Conservation (phyloP, 2,888 invertebrate species). For the Muscina levida region DNA sequence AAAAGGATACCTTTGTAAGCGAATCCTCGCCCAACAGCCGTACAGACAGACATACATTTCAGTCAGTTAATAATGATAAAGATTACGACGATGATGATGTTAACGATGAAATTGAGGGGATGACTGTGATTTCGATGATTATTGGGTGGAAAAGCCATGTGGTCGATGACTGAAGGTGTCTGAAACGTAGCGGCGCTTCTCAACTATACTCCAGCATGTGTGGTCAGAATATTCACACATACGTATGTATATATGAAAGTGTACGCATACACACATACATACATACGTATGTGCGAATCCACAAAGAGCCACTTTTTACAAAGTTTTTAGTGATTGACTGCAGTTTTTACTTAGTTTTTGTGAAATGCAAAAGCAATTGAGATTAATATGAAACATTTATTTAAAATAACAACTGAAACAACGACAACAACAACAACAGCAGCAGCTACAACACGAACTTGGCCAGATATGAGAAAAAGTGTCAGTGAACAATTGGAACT, state of each 20-base stretch:
- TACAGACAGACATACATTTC: constrained; percentile 20
- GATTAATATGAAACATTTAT: constrained; percentile 64
- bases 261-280: neutral
- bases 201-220: constrained; percentile 10
- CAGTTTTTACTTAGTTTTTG: constrained; percentile 61
- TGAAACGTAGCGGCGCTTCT: constrained; percentile 70
- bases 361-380: constrained; percentile 64
- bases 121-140: neutral
- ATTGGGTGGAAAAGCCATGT: constrained; percentile 67
- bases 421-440: constrained; percentile 14
- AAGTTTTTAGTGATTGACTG: constrained; percentile 64
- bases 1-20: too few species aligned
- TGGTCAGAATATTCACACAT: constrained; percentile 19
- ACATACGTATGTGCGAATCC: constrained; percentile 13
- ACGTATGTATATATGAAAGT: too few species aligned
- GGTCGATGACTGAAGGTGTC: constrained; percentile 63
- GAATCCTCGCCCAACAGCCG: neutral
- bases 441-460: constrained; percentile 20
- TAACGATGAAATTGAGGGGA: neutral
- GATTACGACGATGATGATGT: neutral
- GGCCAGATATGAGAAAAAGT: constrained; percentile 25
- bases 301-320: constrained; percentile 48
- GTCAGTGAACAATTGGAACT: constrained; percentile 53
- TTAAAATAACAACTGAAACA: constrained; percentile 17
- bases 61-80: neutral